Evolutionary conservation across 2,113 vertebrate genomes (phyloP), one percentile per base, ranked within the genome.

Genomic region (Hyperopisus bebe): DNA sequence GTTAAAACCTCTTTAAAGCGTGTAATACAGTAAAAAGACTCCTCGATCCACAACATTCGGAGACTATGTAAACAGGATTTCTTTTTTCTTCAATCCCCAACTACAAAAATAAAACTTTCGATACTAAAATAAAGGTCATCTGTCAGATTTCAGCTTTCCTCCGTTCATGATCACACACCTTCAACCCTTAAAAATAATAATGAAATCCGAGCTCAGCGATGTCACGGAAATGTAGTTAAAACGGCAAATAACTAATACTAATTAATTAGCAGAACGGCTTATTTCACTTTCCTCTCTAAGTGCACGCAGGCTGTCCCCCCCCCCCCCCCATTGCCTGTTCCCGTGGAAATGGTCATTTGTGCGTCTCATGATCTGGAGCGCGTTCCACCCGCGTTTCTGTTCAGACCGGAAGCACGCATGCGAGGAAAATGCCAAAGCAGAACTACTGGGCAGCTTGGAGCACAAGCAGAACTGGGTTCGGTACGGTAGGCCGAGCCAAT

Each of bases 41-140:
- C 31, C 70, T 44, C 39, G n/a, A 82, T 42, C 47, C 66, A 90
- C 46, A 80, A 55, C 85, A 46, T 35, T 42, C 44, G 51, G 51
- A 44, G 83, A 90, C 62, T 19, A 86, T 70, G 42, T 90, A 90
- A 80, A 90, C 66, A 90, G 77, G 86, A 88, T 82, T 88, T 15
- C 86, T 82, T 86, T 87, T 92, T 50, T 70, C 46, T 88, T 89
- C 84, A 39, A 77, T 39, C 80, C 19, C 89, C 90, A 90, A 70
- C 90, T 94, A 94, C 77, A 94, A 94, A 94, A 94, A 92, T 91
- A 92, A 70, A 92, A 90, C 87, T 88, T 91, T 91, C 91, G 88
- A 90, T 94, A 93, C 91, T 87, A 91, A 92, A 90, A 92, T 93
- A 93, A 91, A 91, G 85, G 80, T 51, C 87, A 77, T 91, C 86